These are phyloP conservation scores for Chrysemys picta DNA, from an alignment of 2,113 vertebrate genomes.

Conservation along the genomic window DNA sequence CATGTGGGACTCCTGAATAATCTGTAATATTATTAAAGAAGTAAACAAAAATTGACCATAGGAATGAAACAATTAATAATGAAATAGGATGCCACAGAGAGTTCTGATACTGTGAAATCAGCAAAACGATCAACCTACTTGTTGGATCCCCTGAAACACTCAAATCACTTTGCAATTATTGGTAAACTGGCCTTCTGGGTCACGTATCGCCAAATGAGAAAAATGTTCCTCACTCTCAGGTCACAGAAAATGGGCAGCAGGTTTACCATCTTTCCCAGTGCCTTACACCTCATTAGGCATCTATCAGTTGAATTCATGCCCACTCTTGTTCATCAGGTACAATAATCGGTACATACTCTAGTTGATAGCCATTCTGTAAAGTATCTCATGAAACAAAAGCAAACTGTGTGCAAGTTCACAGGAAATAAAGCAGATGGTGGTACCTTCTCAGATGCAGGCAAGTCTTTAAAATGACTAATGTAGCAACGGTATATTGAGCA, in stretches of 20 bases:
- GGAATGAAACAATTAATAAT: neutral
- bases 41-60: neutral
- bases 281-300: neutral
- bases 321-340: neutral
- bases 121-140: neutral
- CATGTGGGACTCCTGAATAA: neutral
- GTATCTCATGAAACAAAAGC: neutral
- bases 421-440: slow-evolving; percentile 46
- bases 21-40: neutral
- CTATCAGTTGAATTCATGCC: neutral
- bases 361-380: neutral
- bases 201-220: neutral
- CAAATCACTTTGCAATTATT: neutral
- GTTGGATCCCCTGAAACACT: neutral
- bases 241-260: neutral
- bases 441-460: neutral
- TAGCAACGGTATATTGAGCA: neutral
- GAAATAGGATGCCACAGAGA: neutral
- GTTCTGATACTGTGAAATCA: neutral
- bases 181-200: neutral
- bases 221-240: neutral
- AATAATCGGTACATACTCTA: neutral
- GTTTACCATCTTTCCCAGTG: neutral
- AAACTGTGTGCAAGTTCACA: neutral
- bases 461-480: neutral